Conservation (phyloP, 1,140 invertebrate genomes). For the Drosophila leontia region DNA sequence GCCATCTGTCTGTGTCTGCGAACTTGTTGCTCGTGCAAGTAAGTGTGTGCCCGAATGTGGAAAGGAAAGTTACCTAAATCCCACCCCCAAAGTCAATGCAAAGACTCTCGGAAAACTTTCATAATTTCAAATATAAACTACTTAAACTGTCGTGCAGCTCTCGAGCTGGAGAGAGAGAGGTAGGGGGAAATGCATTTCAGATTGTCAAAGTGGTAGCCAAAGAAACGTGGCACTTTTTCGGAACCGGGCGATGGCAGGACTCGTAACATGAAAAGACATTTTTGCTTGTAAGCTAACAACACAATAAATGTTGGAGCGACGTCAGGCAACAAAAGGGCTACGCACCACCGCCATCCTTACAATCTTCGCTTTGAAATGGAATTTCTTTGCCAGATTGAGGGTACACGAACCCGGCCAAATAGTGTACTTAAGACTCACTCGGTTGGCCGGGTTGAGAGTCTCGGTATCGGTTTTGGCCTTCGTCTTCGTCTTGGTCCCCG, state of each 20-base stretch:
- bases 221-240: slow-evolving; percentile 28
- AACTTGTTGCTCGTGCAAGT: slow-evolving; percentile 29
- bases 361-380: slow-evolving; percentile 9
- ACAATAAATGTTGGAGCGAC: slow-evolving; percentile 38
- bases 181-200: slow-evolving; percentile 49
- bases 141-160: slow-evolving; percentile 73
- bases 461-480: neutral
- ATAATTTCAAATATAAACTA: slow-evolving; percentile 78
- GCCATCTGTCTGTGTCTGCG: slow-evolving; percentile 40
- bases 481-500: slow-evolving; percentile 1
- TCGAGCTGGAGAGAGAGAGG: neutral
- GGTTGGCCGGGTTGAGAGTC: slow-evolving; percentile 13
- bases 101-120: slow-evolving; percentile 62
- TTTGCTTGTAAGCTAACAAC: slow-evolving; percentile 34
- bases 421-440: slow-evolving; percentile 44
- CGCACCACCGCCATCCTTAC: slow-evolving; percentile 23
- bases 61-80: slow-evolving; percentile 46
- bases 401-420: slow-evolving; percentile 37
- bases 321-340: slow-evolving; percentile 35
- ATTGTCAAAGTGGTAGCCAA: slow-evolving; percentile 27
- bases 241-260: slow-evolving; percentile 7
- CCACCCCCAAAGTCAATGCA: slow-evolving; percentile 37
- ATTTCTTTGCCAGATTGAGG: slow-evolving; percentile 17
- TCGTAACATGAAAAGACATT: slow-evolving; percentile 26
- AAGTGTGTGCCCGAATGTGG: slow-evolving; percentile 7